phyloP scores from a whole-genome alignment of 2,888 invertebrate species.

The Isotomurus palustris region DNA sequence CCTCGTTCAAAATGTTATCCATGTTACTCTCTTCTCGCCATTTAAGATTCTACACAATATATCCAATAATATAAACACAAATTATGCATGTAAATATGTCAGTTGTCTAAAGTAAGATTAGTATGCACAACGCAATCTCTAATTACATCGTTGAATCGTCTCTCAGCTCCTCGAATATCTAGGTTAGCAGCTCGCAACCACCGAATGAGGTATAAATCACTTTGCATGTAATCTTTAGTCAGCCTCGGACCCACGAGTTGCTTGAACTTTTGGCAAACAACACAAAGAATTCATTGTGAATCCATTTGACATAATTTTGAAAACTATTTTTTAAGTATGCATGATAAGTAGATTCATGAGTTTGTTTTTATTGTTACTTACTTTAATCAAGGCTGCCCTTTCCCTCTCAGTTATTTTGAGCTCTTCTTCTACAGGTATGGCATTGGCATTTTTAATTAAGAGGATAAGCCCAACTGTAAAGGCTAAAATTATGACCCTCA shows the following conservation, averaged over 20 bases:
- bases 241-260: constrained; percentile 8
- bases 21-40: constrained; percentile 27
- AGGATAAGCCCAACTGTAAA: no score
- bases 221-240: constrained; percentile 20
- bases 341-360: background rate
- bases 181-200: constrained; percentile 25
- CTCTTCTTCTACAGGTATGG: constrained; percentile 26
- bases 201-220: constrained; percentile 25
- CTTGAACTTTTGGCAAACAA: constrained; percentile 11
- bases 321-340: background rate
- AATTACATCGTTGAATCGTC: constrained; percentile 30
- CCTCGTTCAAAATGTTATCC: constrained; percentile 23
- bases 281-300: background rate
- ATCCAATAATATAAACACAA: background rate
- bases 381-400: constrained; percentile 25
- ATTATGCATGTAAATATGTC: background rate
- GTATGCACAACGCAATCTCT: background rate
- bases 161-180: constrained; percentile 25
- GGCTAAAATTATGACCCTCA: no score
- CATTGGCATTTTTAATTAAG: background rate
- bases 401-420: constrained; percentile 25
- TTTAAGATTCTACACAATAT: constrained; percentile 19
- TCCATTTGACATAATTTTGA: background rate
- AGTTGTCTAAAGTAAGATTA: background rate
- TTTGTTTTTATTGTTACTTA: constrained; percentile 6